These are phyloP conservation scores for Manis crassicaudata DNA, from an alignment of 2,797 vertebrate genomes.

Conservation along the genomic window DNA sequence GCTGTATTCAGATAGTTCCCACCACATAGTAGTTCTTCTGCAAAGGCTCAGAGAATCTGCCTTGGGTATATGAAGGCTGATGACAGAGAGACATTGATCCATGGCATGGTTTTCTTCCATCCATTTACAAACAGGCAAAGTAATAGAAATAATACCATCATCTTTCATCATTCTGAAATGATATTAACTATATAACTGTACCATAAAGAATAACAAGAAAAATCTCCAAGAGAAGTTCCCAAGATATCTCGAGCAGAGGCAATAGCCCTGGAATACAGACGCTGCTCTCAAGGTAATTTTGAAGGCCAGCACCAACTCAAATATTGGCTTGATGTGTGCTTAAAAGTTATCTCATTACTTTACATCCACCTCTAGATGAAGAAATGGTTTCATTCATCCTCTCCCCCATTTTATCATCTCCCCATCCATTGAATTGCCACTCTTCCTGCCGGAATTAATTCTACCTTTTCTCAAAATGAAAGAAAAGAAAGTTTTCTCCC, in stretches of 20 bases:
- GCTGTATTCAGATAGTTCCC: neutral
- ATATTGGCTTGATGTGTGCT: neutral
- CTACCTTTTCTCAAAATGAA: conserved; percentile 41
- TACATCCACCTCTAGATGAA: neutral
- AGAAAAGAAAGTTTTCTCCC: neutral
- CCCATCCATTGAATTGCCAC: neutral
- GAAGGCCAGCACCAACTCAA: conserved; percentile 48
- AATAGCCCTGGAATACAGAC: conserved; percentile 45
- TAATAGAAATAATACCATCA: neutral
- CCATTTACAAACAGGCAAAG: conserved; percentile 29
- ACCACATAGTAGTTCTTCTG: neutral
- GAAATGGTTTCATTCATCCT: neutral
- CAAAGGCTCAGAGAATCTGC: neutral
- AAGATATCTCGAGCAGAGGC: neutral
- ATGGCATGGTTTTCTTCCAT: neutral
- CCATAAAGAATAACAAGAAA: conserved; percentile 7
- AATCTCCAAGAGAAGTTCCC: neutral
- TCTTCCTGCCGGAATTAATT: conserved; percentile 28
- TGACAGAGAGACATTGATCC: neutral
- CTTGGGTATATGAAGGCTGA: neutral
- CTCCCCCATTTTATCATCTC: neutral
- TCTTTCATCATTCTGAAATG: conserved; percentile 16
- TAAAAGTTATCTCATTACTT: neutral
- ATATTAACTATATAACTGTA: conserved; percentile 19
- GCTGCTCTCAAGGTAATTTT: conserved; percentile 20